Percentiles rank a stretch among this genome's conserved stretches.
Evolutionary conservation across 2,797 vertebrate genomes (phyloP).

Genomic region (Lagodon rhomboides): DNA sequence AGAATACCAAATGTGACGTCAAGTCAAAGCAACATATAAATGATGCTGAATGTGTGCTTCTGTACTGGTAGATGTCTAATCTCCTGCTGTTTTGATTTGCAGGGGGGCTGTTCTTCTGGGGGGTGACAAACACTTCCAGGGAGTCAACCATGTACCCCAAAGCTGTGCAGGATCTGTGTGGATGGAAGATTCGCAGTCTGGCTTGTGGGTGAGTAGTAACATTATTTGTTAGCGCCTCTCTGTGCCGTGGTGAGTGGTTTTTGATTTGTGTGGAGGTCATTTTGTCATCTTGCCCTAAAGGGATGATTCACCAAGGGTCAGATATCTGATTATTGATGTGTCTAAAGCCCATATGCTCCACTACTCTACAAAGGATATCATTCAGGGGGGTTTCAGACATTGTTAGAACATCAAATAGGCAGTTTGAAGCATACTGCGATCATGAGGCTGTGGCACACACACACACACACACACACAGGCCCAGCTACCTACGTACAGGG

Average conservation of each 20-base stretch:
- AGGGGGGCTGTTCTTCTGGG: slow-evolving; percentile 98
- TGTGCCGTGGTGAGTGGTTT: neutral
- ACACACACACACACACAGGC: neutral
- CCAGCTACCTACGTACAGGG: neutral
- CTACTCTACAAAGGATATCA: too few relatives aligned
- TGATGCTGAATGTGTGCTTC: neutral
- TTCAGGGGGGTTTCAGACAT: too few relatives aligned
- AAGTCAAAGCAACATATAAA: neutral
- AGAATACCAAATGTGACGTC: neutral
- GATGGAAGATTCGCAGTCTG: slow-evolving; percentile 95
- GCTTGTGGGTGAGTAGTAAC: slow-evolving; percentile 91
- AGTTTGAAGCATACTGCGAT: too few relatives aligned
- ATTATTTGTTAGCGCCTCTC: neutral
- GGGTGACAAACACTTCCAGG: slow-evolving; percentile 96
- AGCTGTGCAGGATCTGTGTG: slow-evolving; percentile 95
- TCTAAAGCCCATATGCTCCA: too few relatives aligned
- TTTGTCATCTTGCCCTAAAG: too few relatives aligned
- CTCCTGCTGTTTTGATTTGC: slow-evolving; percentile 11
- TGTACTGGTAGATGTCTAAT: slow-evolving; percentile 1
- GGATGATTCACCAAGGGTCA: too few relatives aligned
- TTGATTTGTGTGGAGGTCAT: neutral
- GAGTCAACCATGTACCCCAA: slow-evolving; percentile 99
- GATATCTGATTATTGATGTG: too few relatives aligned
- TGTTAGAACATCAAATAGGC: too few relatives aligned
- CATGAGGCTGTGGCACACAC: too few relatives aligned